These are phyloP conservation scores for Phortica okadai DNA, from an alignment of 2,888 invertebrate species.

Conservation along the genomic window DNA sequence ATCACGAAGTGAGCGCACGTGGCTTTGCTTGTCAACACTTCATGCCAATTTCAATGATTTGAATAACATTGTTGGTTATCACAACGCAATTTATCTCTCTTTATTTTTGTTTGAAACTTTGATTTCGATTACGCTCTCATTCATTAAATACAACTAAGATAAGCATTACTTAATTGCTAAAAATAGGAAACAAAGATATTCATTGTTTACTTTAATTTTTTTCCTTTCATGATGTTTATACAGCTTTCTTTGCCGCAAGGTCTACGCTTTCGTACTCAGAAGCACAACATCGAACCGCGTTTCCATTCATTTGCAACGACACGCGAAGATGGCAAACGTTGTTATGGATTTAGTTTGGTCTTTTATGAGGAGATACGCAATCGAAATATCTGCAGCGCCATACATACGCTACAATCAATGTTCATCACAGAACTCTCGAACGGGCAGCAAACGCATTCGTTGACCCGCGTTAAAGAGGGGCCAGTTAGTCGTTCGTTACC, in stretches of 20 bases:
- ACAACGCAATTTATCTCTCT: no score
- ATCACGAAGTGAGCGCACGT: no score
- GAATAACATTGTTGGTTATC: no score
- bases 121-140: no score
- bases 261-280: conserved; percentile 95
- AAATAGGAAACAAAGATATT: neutral
- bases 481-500: conserved; percentile 91
- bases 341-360: conserved; percentile 95
- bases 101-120: no score
- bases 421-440: conserved; percentile 92
- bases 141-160: no score
- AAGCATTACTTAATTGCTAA: neutral
- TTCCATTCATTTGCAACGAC: conserved; percentile 99
- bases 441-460: conserved; percentile 83
- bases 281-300: conserved; percentile 88
- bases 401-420: conserved; percentile 93
- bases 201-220: conserved; percentile 25
- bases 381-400: conserved; percentile 93
- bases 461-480: conserved; percentile 80
- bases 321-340: conserved; percentile 95
- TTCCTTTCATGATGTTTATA: conserved; percentile 1
- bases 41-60: no score
- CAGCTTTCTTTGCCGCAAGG: conserved; percentile 97
- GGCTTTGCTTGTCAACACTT: no score
- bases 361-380: conserved; percentile 98